A percentile compares a stretch with the other conserved stretches of the same genome.
phyloP scores from a whole-genome alignment of 2,888 invertebrate species.

The Rhamphomyia laevipes region DNA sequence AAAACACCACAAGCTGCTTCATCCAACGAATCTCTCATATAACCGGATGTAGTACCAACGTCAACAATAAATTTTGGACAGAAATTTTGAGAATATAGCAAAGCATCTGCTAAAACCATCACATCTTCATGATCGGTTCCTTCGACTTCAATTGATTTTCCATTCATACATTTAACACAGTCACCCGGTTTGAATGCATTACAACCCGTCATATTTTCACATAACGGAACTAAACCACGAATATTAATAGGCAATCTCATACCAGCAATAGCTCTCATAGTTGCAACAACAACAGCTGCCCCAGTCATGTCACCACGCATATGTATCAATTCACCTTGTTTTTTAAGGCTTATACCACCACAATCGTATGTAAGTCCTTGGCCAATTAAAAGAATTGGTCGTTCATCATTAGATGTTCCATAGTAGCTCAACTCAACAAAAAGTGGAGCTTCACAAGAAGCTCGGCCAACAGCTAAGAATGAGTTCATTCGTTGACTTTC shows the following conservation, averaged over 20 bases:
- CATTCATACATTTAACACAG: conserved; percentile 60
- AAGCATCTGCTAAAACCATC: conserved; percentile 63
- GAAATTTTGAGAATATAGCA: conserved; percentile 54
- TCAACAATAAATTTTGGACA: conserved; percentile 61
- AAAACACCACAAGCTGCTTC: conserved; percentile 60
- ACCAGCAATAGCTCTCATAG: conserved; percentile 55
- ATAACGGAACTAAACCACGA: conserved; percentile 58
- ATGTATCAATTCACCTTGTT: conserved; percentile 18
- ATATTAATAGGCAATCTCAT: conserved; percentile 62
- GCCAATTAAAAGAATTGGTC: conserved; percentile 64
- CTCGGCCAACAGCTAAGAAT: conserved; percentile 62
- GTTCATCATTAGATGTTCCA: conserved; percentile 45
- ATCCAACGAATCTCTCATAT: conserved; percentile 50
- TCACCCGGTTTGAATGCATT: conserved; percentile 70
- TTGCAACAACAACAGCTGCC: conserved; percentile 64
- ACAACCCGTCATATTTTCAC: conserved; percentile 71
- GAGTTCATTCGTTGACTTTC: conserved; percentile 66
- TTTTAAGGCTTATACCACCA: conserved; percentile 62
- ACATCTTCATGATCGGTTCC: conserved; percentile 70
- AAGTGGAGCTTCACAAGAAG: conserved; percentile 63
- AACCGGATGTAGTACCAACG: conserved; percentile 66
- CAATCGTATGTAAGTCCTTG: conserved; percentile 57
- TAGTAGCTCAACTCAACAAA: conserved; percentile 67
- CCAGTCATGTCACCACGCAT: conserved; percentile 83
- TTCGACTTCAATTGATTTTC: conserved; percentile 53